Conservation (phyloP, 1,140 invertebrate species). For the Mercenaria mercenaria region DNA sequence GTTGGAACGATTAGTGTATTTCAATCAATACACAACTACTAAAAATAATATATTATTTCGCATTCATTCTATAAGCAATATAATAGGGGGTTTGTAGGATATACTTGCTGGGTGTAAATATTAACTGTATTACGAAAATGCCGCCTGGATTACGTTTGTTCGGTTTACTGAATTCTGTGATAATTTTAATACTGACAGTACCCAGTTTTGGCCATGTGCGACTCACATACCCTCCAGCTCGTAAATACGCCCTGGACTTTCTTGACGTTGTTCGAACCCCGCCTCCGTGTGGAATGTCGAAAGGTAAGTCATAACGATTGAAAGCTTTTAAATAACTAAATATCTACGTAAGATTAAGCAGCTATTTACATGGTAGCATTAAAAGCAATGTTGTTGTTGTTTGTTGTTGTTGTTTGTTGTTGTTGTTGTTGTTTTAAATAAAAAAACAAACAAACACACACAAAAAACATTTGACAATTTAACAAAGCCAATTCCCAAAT, state of each 20-base stretch:
- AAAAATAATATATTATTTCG: no score
- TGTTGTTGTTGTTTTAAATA: no score
- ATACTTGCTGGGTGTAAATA: not conserved
- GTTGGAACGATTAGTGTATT: no score
- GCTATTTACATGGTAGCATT: no score
- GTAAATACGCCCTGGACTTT: constrained; percentile 95
- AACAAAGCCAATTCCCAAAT: no score
- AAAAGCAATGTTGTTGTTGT: no score
- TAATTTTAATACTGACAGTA: not conserved
- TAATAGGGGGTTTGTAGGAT: not conserved
- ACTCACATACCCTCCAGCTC: constrained; percentile 86
- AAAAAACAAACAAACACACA: no score
- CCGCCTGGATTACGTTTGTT: not conserved
- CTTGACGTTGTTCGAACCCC: constrained; percentile 96
- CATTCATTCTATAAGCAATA: no score
- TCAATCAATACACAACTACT: no score
- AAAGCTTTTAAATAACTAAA: not conserved
- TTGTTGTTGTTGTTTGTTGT: no score
- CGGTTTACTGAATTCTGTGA: not conserved
- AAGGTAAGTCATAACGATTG: constrained; percentile 94
- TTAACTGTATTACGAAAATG: not conserved
- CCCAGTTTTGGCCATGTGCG: constrained; percentile 49
- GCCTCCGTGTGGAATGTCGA: constrained; percentile 97
- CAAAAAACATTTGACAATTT: no score
- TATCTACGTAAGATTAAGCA: not conserved